A percentile compares a stretch with the other conserved stretches of the same genome.
phyloP scores from a whole-genome alignment of 2,888 invertebrate genomes.

The Reticulitermes lucifugus region DNA sequence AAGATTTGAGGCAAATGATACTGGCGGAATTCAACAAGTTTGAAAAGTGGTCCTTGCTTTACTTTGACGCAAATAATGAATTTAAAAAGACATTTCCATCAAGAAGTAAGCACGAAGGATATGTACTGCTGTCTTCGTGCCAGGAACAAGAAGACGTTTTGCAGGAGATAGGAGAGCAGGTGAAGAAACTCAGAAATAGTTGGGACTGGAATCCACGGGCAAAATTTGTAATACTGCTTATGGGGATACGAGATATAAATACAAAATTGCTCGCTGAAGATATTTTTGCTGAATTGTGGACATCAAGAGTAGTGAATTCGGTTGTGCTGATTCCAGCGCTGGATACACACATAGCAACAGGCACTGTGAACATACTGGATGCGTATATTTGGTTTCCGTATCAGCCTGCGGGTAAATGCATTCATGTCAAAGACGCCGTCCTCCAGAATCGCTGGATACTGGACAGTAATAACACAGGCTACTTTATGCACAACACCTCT shows the following conservation, averaged over 20 bases:
- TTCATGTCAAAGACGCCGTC: not conserved
- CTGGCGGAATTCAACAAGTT: not conserved
- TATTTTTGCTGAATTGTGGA: not conserved
- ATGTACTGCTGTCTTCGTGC: not conserved
- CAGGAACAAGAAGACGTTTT: not conserved
- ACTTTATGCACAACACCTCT: not conserved
- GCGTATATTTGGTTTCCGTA: conserved; percentile 5
- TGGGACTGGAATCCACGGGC: conserved; percentile 26
- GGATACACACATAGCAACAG: not conserved
- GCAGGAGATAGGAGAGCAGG: not conserved
- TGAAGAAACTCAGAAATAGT: not conserved
- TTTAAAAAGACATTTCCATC: not conserved
- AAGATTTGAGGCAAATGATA: not conserved
- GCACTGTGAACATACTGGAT: not conserved
- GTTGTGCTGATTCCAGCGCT: not conserved
- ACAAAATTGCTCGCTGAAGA: not conserved
- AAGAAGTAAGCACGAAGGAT: not conserved
- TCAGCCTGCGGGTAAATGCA: not conserved
- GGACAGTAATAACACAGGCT: not conserved
- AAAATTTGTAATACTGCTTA: not conserved
- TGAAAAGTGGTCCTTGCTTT: not conserved
- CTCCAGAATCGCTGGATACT: not conserved
- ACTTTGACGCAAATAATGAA: not conserved
- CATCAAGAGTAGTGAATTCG: not conserved
- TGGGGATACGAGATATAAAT: not conserved